Evolutionary conservation across 2,888 invertebrate genomes (phyloP), one percentile per base, ranked within the genome.

Genomic region (Petrolisthes manimaculis): DNA sequence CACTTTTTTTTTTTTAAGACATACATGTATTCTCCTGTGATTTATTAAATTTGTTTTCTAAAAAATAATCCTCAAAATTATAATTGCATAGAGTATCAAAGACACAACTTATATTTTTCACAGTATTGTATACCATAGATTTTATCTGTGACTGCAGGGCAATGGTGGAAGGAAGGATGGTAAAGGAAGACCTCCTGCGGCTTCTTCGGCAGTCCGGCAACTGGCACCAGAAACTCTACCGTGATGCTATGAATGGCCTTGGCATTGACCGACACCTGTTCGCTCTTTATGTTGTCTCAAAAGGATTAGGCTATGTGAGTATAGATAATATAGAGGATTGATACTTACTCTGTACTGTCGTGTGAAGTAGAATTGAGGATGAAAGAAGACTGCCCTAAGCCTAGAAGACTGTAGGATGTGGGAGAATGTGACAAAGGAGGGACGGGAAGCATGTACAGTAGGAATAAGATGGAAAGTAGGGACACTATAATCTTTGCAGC

Each of bases 261-360:
- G 94, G 93, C 24, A 93, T 94, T 86, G 94, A 94, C 91, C 92
- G 94, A 14, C 94, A 94, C 92, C 92, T 94, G 67, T 94, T 94
- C 92, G 93, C 93, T 21, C 92, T 94, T 8, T 94, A 93, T 91
- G 93, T 94, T 8, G 93, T 92, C 78, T 93, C 93, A 90, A 93
- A 93, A 90, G 94, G 94, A 14, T 91, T 94, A 21, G 93, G 93
- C 67, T 93, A 93, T 92, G 94, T 94, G 92, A 93, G 93, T 93
- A 24, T 9, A 67, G 55, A 69, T 24, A 88, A 2, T 37, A 37
- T 37, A 37, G 61, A 18, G 61, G 18, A 61, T 61, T 61, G 12
- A 61, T 3, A 61, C 18, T 61, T 61, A 61, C 18, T 61, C 61
- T 61, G 18, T 12, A 9, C 61, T 61, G 61, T 37, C 0, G 61